These are phyloP conservation scores for Oscheius sp. DNA, from an alignment of 2,888 invertebrate genomes.

Conservation along the genomic window DNA sequence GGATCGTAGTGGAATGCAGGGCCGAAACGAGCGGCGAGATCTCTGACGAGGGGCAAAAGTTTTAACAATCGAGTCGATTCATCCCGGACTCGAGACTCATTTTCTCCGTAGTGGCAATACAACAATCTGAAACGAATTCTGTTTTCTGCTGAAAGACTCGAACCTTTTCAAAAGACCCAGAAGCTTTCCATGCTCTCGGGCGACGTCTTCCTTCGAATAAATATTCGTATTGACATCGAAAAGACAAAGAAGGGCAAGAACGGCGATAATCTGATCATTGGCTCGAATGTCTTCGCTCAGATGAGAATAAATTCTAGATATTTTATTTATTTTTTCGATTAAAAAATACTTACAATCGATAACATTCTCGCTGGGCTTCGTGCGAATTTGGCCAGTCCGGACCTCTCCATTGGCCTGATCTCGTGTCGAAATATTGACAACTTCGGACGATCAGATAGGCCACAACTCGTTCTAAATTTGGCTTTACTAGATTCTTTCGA, in stretches of 20 bases:
- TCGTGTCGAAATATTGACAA: not conserved
- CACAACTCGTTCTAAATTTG: not conserved
- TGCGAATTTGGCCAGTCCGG: not conserved
- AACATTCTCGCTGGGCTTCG: constrained; percentile 16
- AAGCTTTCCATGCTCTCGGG: constrained; percentile 4
- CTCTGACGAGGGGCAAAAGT: constrained; percentile 13
- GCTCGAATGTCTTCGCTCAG: constrained; percentile 85
- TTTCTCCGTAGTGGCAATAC: constrained; percentile 11
- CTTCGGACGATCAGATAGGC: constrained; percentile 4
- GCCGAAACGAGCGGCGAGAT: constrained; percentile 25
- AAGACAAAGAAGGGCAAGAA: constrained; percentile 87
- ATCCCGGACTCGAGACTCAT: constrained; percentile 14
- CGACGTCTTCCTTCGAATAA: constrained; percentile 7
- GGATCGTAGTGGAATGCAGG: constrained; percentile 22
- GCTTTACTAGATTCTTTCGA: not conserved
- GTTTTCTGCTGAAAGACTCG: no score
- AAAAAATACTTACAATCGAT: constrained; percentile 9
- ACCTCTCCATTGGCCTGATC: constrained; percentile 4
- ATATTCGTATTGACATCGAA: constrained; percentile 78
- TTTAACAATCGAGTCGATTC: constrained; percentile 10
- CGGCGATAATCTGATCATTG: constrained; percentile 87
- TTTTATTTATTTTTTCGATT: not conserved
- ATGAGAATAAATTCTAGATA: constrained; percentile 75
- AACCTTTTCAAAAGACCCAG: constrained; percentile 19
- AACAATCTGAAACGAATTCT: not conserved